Evolutionary conservation across 2,888 invertebrate species (phyloP), one percentile per base, ranked within the genome.

Genomic region (Sphecodes monilicornis): DNA sequence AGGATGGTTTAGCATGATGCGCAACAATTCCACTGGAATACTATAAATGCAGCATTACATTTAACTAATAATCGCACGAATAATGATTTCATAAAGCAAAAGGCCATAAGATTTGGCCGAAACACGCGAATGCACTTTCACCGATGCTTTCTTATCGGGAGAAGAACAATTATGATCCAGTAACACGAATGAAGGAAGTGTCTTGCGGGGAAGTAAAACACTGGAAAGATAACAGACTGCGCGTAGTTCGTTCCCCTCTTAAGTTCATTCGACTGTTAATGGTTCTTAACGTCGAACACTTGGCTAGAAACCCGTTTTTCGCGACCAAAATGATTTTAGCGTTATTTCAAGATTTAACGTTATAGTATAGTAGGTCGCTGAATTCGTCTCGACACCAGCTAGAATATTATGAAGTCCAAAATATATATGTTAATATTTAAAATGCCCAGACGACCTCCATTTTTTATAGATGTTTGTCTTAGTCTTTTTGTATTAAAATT

Each of bases 61-160:
- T 11, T 54, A 54, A 1, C 18, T 22, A 4, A 54, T 54, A 22
- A 54, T 54, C 16, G 22, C 22, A 36, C 13, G 11, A 5, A 8
- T 8, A 46, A 71, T 32, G 50, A 32, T 71, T 46, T 22, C 0
- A 3, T 10, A n/a, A n/a, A 54, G 29, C 41, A 43, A n/a, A 29
- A 71, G 70, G 71, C 50, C 26, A 4, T 73, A 50, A 39, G 46
- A 41, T 57, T 54, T 16, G 26, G 8, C 29, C 29, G 29, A 43
- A n/a, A n/a, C 57, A 41, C 54, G 41, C 41, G 22, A n/a, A 26
- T 22, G 16, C 82, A 75, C 84, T 87, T 88, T 88, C 86, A 80
- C 86, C 71, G 79, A 86, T 77, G 71, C 69, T 36, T 69, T n/a
- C 60, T 80, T 74, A 76, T 73, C 32, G 69, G 29, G 71, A 43